Evolutionary conservation across 1,140 invertebrate genomes (phyloP).

Genomic region (Cecropterus lyciades): DNA sequence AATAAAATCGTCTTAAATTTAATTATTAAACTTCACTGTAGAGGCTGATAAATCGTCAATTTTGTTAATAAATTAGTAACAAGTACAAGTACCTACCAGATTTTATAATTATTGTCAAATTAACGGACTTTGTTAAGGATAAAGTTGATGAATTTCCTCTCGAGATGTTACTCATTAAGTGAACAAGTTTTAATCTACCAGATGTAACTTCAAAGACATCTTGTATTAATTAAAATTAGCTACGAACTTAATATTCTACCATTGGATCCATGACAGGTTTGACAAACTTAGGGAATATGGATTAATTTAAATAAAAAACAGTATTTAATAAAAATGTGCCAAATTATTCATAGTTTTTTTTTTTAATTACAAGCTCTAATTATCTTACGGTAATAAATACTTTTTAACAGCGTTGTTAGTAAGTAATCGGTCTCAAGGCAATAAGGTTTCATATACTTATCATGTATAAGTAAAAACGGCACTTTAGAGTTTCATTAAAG

Average conservation of each 20-base stretch:
- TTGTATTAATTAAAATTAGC: conserved; percentile 12
- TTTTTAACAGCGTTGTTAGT: too few relatives aligned
- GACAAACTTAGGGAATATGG: neutral
- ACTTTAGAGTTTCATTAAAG: too few relatives aligned
- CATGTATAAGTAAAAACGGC: neutral
- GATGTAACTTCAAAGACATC: conserved; percentile 4
- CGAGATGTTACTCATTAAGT: neutral
- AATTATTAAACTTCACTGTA: neutral
- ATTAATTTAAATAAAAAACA: neutral
- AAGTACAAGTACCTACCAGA: conserved; percentile 1
- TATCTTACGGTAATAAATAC: too few relatives aligned
- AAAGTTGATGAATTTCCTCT: conserved; percentile 16
- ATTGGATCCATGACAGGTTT: neutral
- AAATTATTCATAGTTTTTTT: too few relatives aligned
- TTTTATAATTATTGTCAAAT: conserved; percentile 24
- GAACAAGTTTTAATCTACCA: conserved; percentile 1
- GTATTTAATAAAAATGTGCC: too few relatives aligned
- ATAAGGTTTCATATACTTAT: too few relatives aligned
- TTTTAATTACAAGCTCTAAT: too few relatives aligned
- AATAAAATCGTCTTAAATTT: neutral
- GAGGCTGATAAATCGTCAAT: neutral
- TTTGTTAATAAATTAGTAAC: conserved; percentile 4
- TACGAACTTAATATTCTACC: neutral
- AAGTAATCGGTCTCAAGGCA: too few relatives aligned
- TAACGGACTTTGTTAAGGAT: conserved; percentile 7